Conservation (phyloP, 2,113 vertebrate genomes). For the Cyanoramphus novaezelandiae region DNA sequence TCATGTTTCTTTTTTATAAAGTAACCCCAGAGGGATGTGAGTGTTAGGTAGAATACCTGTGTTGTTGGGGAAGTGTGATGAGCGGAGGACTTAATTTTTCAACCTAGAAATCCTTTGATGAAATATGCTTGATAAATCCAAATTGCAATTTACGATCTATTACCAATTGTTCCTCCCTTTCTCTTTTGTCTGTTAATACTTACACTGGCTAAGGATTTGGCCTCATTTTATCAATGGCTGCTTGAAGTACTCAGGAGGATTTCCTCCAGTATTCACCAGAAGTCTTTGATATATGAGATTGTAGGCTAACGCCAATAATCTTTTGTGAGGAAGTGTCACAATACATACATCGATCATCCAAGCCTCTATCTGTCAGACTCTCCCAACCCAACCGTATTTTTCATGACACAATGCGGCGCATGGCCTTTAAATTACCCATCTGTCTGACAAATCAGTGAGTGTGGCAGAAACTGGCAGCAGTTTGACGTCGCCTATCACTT, state of each 20-base stretch:
- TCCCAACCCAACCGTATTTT: conserved; percentile 58
- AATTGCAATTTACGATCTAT: neutral
- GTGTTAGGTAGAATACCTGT: neutral
- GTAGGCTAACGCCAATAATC: conserved; percentile 16
- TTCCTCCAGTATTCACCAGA: conserved; percentile 7
- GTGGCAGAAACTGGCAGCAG: conserved; percentile 71
- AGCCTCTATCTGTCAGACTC: conserved; percentile 36
- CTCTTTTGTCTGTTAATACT: neutral
- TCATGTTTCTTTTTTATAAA: neutral
- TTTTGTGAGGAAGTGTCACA: conserved; percentile 62
- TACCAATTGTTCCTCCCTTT: neutral
- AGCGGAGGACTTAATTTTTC: neutral
- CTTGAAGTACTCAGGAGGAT: neutral
- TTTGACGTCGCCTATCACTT: conserved; percentile 65
- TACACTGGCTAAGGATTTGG: neutral
- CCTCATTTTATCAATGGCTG: conserved; percentile 30
- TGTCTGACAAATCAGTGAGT: conserved; percentile 76
- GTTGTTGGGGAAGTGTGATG: neutral
- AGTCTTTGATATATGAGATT: conserved; percentile 41
- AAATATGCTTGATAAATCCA: neutral
- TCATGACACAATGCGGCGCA: conserved; percentile 77
- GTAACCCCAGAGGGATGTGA: neutral
- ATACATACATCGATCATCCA: conserved; percentile 53
- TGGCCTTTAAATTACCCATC: conserved; percentile 82
- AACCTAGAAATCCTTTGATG: neutral